Percentiles rank a stretch among this genome's conserved stretches.
These are phyloP conservation scores for Clinocottus analis DNA, from an alignment of 2,113 vertebrate genomes.

Conservation along the genomic window DNA sequence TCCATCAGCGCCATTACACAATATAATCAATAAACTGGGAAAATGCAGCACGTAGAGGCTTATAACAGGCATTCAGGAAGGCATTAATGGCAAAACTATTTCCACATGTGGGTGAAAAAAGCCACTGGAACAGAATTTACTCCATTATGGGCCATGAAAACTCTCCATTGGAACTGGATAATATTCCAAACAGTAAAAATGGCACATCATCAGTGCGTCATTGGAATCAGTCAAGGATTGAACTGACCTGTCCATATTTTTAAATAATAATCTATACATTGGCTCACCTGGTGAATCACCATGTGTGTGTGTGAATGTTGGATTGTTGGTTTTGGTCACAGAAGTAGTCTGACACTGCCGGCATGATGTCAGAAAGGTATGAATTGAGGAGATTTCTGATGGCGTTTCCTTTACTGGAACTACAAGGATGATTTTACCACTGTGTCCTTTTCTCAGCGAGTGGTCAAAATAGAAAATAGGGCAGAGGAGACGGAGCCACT, in stretches of 20 bases:
- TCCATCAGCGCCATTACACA: conserved; percentile 57
- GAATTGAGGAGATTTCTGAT: neutral
- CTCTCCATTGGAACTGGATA: neutral
- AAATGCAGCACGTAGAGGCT: neutral
- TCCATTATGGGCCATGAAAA: neutral
- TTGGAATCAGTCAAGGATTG: neutral
- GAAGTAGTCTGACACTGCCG: neutral
- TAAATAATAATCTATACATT: neutral
- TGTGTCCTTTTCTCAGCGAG: conserved; percentile 5
- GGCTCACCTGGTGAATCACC: neutral
- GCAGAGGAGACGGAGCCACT: neutral
- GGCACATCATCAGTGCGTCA: neutral
- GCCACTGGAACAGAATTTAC: neutral
- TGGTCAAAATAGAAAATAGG: conserved; percentile 40
- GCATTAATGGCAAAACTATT: conserved; percentile 1
- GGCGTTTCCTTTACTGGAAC: conserved; percentile 19
- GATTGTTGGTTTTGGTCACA: neutral
- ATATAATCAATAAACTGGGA: conserved; percentile 37
- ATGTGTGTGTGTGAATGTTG: neutral
- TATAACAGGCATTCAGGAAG: neutral
- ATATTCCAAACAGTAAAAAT: conserved; percentile 1
- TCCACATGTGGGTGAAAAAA: neutral
- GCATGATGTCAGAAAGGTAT: neutral
- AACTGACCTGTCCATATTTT: neutral
- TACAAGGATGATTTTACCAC: neutral